A percentile compares a stretch with the other conserved stretches of the same genome.
Evolutionary conservation across 1,140 invertebrate genomes (phyloP).

Genomic region (Pseudomyrmex flavicornis): DNA sequence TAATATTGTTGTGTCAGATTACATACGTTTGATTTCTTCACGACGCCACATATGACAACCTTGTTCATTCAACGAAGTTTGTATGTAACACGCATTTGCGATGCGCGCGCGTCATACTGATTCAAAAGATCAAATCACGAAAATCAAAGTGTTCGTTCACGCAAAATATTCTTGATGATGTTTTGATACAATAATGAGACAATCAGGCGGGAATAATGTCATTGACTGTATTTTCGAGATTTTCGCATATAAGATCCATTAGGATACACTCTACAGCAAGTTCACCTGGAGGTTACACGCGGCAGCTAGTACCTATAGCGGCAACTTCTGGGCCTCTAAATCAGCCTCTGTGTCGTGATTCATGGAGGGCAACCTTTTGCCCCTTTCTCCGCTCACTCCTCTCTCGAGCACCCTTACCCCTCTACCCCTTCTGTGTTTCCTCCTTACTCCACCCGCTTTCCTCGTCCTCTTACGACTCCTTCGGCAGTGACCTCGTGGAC

Average conservation of each 20-base stretch:
- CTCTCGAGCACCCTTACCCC: slow-evolving; percentile 59
- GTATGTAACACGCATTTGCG: not conserved
- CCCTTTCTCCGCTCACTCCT: slow-evolving; percentile 55
- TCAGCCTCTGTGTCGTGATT: slow-evolving; percentile 84
- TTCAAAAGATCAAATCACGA: not conserved
- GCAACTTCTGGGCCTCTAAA: slow-evolving; percentile 84
- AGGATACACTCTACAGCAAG: slow-evolving; percentile 73
- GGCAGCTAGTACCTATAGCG: slow-evolving; percentile 80
- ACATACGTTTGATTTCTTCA: not conserved
- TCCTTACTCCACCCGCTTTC: slow-evolving; percentile 70
- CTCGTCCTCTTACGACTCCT: slow-evolving; percentile 77
- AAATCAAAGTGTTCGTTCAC: not conserved
- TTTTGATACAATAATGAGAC: not conserved
- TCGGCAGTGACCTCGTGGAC: slow-evolving; percentile 81
- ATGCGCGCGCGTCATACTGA: not conserved
- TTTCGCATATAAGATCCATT: slow-evolving; percentile 59
- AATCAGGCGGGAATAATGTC: slow-evolving; percentile 1
- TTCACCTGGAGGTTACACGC: slow-evolving; percentile 80
- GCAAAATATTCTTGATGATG: not conserved
- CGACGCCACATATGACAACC: not conserved
- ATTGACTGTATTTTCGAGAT: slow-evolving; percentile 41
- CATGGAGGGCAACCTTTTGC: slow-evolving; percentile 82
- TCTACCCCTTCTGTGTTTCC: slow-evolving; percentile 59
- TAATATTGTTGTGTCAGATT: slow-evolving; percentile 40
- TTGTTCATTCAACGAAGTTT: not conserved